Conservation (phyloP, 2,113 vertebrate genomes). For the Natator depressus region DNA sequence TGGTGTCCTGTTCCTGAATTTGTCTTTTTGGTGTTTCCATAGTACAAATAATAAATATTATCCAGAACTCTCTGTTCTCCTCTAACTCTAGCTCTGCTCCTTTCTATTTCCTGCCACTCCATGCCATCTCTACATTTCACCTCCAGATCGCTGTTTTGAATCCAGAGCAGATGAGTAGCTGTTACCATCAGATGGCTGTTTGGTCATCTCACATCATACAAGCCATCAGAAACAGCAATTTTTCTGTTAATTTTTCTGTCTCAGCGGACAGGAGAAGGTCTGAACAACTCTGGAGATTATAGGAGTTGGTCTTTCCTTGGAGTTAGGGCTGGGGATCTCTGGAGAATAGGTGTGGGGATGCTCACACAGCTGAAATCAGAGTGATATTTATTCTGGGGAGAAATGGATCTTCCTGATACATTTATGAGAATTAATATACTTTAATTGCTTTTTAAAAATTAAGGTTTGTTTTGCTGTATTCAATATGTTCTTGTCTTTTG, state of each 20-base stretch:
- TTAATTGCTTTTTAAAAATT: neutral
- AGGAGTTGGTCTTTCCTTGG: neutral
- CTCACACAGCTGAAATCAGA: conserved; percentile 5
- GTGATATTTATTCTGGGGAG: neutral
- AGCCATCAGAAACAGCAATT: neutral
- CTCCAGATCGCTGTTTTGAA: neutral
- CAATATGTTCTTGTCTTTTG: conserved; percentile 41
- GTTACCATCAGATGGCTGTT: neutral
- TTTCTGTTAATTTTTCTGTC: neutral
- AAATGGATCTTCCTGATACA: neutral
- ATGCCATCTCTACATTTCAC: neutral
- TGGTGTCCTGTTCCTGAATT: neutral
- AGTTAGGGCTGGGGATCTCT: neutral
- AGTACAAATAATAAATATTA: neutral
- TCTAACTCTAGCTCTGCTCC: neutral
- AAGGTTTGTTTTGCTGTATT: conserved; percentile 16
- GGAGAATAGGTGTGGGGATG: neutral
- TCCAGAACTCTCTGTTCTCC: neutral
- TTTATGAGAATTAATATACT: neutral
- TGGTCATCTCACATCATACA: neutral
- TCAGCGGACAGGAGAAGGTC: neutral
- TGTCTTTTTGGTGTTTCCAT: neutral
- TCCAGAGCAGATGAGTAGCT: neutral
- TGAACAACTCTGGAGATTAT: neutral
- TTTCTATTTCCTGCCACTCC: neutral